phyloP scores from a whole-genome alignment of 1,140 invertebrate genomes.

The Drosophila lini region DNA sequence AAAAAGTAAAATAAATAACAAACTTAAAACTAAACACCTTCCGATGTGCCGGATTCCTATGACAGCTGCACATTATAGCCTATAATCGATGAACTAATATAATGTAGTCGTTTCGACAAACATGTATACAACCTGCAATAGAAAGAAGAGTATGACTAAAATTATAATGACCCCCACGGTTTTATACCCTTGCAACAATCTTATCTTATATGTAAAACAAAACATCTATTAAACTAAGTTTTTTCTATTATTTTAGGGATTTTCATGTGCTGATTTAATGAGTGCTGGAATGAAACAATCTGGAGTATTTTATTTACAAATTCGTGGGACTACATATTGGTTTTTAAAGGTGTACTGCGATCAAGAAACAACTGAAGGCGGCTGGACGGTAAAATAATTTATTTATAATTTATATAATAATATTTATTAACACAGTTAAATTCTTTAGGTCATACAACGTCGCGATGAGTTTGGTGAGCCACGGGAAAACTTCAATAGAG shows the following conservation, averaged over 20 bases:
- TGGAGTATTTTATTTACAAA: slow-evolving; percentile 94
- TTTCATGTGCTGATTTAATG: slow-evolving; percentile 93
- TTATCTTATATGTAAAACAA: background rate
- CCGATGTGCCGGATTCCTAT: no score
- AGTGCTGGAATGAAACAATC: slow-evolving; percentile 93
- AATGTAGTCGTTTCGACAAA: no score
- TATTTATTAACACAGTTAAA: background rate
- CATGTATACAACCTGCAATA: no score
- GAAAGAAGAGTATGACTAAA: no score
- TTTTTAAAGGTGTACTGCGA: slow-evolving; percentile 96
- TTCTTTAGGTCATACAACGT: slow-evolving; percentile 92
- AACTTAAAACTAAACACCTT: no score
- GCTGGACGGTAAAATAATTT: slow-evolving; percentile 93
- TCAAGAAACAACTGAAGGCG: slow-evolving; percentile 94
- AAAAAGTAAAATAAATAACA: no score
- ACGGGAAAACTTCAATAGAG: slow-evolving; percentile 95
- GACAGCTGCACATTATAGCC: no score
- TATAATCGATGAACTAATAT: no score
- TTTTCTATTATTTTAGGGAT: slow-evolving; percentile 86
- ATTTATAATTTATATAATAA: background rate
- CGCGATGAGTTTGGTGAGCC: slow-evolving; percentile 94
- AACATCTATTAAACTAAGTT: background rate
- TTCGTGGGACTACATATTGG: slow-evolving; percentile 95
- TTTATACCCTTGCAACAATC: no score
- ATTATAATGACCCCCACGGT: no score